Conservation (phyloP, 35 echinoderm and acorn worm species). For the Holothuria glaberrima region DNA sequence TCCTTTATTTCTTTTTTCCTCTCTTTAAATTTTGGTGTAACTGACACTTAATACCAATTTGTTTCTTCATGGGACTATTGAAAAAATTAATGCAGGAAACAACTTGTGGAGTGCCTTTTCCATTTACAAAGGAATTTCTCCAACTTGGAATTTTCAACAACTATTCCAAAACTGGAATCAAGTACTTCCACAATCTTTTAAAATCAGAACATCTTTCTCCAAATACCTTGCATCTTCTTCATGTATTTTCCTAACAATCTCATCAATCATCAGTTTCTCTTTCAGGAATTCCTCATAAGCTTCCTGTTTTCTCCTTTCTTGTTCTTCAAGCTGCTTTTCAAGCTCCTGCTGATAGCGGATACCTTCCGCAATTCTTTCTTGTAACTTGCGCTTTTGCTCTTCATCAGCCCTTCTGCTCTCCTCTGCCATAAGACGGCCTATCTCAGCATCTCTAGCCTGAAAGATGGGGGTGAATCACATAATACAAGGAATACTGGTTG, state of each 20-base stretch:
- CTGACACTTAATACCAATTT: too few species aligned
- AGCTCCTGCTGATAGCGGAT: constrained; percentile 88
- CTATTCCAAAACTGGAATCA: too few species aligned
- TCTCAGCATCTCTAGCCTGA: constrained; percentile 93
- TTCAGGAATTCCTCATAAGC: constrained; percentile 95
- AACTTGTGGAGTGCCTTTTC: too few species aligned
- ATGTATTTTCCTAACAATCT: constrained; percentile 95
- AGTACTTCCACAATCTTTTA: too few species aligned
- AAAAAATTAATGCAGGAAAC: too few species aligned
- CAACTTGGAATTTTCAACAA: too few species aligned
- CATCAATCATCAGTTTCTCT: constrained; percentile 99
- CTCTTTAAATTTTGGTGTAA: too few species aligned
- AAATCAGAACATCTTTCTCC: too few species aligned
- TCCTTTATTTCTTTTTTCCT: too few species aligned
- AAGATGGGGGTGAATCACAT: neutral
- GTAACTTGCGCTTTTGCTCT: constrained; percentile 73
- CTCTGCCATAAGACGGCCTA: constrained; percentile 79
- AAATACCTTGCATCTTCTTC: constrained; percentile 94
- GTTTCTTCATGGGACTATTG: too few species aligned
- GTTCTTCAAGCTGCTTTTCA: constrained; percentile 92
- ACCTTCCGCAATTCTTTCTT: constrained; percentile 83
- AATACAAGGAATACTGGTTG: neutral
- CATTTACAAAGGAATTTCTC: too few species aligned
- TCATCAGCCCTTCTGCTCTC: constrained; percentile 76
- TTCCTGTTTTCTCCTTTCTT: constrained; percentile 86